Evolutionary conservation across 2,113 vertebrate species (phyloP).

Genomic region (Scartelaos histophorus): DNA sequence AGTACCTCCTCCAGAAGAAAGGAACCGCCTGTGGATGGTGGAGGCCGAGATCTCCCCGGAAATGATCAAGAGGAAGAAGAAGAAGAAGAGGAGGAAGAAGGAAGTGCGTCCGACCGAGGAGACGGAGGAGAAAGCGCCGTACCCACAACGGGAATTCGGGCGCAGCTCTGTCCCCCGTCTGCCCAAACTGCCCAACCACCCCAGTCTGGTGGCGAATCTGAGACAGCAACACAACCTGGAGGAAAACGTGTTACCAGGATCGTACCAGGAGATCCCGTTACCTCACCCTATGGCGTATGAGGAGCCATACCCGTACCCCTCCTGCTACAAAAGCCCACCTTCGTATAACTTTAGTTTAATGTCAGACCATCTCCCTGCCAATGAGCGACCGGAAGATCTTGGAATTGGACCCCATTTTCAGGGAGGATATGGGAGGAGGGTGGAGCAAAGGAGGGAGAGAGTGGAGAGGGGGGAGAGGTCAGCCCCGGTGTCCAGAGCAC

Average conservation of each 20-base stretch:
- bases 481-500: conserved; percentile 67
- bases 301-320: conserved; percentile 50
- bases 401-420: conserved; percentile 39
- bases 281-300: conserved; percentile 52
- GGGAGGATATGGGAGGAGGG: conserved; percentile 8
- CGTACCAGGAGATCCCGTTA: conserved; percentile 63
- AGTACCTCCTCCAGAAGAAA: conserved; percentile 89
- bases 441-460: conserved; percentile 16
- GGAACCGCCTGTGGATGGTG: conserved; percentile 87
- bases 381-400: conserved; percentile 59
- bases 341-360: conserved; percentile 61
- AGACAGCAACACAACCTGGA: conserved; percentile 64
- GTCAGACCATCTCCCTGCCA: conserved; percentile 75
- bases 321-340: conserved; percentile 41
- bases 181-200: conserved; percentile 84
- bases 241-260: conserved; percentile 73
- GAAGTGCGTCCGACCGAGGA: conserved; percentile 65
- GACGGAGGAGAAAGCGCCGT: conserved; percentile 47
- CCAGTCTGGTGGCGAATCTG: conserved; percentile 81
- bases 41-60: conserved; percentile 88
- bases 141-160: conserved; percentile 44
- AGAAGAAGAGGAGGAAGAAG: conserved; percentile 89
- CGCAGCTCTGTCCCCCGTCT: conserved; percentile 84
- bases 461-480: conserved; percentile 24
- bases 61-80: conserved; percentile 89